Base-by-base conservation (phyloP, 2,113 vertebrate species). In the Corapipo altera region DNA sequence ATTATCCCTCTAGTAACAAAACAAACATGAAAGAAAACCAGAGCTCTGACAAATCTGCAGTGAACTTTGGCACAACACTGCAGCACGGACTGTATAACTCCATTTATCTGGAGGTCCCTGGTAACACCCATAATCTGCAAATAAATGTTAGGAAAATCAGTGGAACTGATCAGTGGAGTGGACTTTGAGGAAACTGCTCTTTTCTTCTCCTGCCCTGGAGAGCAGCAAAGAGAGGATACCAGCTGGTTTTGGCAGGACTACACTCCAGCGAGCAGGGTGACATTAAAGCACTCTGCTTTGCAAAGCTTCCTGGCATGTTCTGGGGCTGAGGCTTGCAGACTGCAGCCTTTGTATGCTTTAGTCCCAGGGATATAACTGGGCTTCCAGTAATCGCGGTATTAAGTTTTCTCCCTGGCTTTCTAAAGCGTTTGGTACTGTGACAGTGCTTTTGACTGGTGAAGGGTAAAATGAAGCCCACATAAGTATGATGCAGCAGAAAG, bases 221-320 rank as follows among this genome's bases (percentile, higher is more conserved):
- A 91, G 85, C 82, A 62, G 26, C 49, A 70, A 49, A 51, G 77
- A 75, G 84, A 87, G 76, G 73, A 87, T 78, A 85, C 44, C 87
- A 86, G 39, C 88, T 82, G 85, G 44, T 69, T 95, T 93, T 95
- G 93, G 88, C 91, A 93, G 58, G 81, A 88, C 77, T 92, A 87
- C 91, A 91, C 81, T 91, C 81, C 91, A 91, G 78, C 0, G 9
- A 93, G 67, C 89, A 83, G 93, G 78, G 82, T 94, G 88, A 96
- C 94, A 94, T 93, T 91, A 94, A 95, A 93, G 71, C 93, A 83
- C 75, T 93, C 54, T 92, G 91, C 61, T 96, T 78, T 88, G 71
- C 91, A 96, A 91, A 96, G 94, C 89, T 96, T 89, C 81, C 89
- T 91, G 94, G 87, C 74, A 76, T 95, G 71, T 89, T 96, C 85